Conservation (phyloP, 2,113 vertebrate genomes). For the Xenotilapia longispinis region DNA sequence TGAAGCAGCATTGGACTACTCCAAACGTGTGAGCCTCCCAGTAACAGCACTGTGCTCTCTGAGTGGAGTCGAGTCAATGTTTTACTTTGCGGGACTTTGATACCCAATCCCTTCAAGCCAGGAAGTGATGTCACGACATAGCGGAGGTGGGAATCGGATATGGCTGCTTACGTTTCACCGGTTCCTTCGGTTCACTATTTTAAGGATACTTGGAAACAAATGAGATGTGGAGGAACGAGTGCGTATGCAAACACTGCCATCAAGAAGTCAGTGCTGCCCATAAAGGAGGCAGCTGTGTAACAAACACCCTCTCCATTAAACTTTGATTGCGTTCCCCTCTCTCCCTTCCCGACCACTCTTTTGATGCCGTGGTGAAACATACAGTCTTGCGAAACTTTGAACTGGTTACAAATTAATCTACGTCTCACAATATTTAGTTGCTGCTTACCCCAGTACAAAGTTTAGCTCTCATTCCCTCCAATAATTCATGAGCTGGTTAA, state of each 20-base stretch:
- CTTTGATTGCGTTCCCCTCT: conserved; percentile 19
- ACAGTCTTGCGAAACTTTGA: conserved; percentile 28
- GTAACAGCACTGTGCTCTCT: neutral
- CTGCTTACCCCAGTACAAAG: conserved; percentile 48
- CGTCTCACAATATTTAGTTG: conserved; percentile 21
- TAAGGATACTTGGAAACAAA: neutral
- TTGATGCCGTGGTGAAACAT: neutral
- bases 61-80: neutral
- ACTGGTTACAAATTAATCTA: conserved; percentile 65
- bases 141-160: conserved; percentile 16
- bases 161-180: neutral
- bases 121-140: neutral
- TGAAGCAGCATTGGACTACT: accelerated
- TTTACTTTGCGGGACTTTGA: neutral
- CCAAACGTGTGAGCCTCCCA: neutral
- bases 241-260: neutral
- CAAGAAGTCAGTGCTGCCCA: neutral
- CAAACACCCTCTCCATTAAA: conserved; percentile 30
- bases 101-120: neutral
- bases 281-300: neutral
- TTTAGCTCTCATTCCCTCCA: conserved; percentile 43
- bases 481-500: conserved; percentile 63
- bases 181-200: neutral
- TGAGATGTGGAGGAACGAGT: neutral
- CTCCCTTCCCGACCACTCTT: neutral